Evolutionary conservation across 2,888 invertebrate species (phyloP), one percentile per base, ranked within the genome.

Genomic region (Coleophora flavipennella): DNA sequence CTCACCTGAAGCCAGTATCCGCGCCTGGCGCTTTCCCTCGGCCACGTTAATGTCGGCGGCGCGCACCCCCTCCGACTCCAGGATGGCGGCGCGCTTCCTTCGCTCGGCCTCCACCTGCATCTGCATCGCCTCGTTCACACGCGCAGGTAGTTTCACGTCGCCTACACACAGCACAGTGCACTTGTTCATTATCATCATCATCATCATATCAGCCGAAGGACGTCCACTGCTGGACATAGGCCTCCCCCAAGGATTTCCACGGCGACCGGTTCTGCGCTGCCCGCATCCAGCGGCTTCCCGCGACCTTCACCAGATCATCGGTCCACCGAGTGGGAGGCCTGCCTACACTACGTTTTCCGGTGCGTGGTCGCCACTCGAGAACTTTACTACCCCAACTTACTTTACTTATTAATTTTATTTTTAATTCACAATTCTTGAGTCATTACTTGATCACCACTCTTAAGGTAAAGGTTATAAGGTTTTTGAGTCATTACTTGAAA

Each of bases 31-130:
- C 78, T 96, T 94, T 62, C 99, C 99, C 76, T 99, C 97, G 0
- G 99, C 99, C 6, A 97, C 94, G 76, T 99, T 99, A 42, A 99
- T 97, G 49, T 98, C 96, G 0, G 95, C 94, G 50, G 92, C 93
- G 20, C 95, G 86, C 8, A 91, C 87, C 67, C 98, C 98, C 84
- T 99, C 99, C 0, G 99, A 99, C 70, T 99, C 98, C 48, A 99
- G 85, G 61, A 99, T 94, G 11, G 96, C 93, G 0, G 99, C 99
- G 50, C 99, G 87, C 70, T 99, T 99, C 63, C 93, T 92, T 39
- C 99, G 84, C 72, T 99, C 99, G 0, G 99, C 99, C 79, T 99
- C 99, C 0, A 99, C 99, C 85, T 99, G 99, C 97, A 99, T 98
- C 77, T 99, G 99, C 99, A 99, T 99, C 0, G 99, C 99, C 74